Evolutionary conservation across 2,113 vertebrate genomes (phyloP).

Genomic region (Zootoca vivipara): DNA sequence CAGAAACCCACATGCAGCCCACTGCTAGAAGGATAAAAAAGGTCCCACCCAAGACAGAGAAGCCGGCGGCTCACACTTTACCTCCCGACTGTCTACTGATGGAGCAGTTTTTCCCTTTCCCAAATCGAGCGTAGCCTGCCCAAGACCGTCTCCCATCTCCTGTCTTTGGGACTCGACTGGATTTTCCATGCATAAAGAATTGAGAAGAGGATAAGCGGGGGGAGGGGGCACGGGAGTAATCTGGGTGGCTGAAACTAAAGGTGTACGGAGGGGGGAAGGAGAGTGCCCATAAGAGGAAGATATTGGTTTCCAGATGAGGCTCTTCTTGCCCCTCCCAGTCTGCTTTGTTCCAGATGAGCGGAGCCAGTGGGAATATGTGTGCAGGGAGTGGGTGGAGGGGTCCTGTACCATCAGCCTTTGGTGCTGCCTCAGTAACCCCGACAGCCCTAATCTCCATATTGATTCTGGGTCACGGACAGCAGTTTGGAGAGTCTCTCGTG

Average conservation of each 20-base stretch:
- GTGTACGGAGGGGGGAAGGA: too few relatives aligned
- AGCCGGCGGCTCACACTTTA: conserved; percentile 54
- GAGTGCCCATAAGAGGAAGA: conserved; percentile 25
- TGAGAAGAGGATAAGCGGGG: conserved; percentile 29
- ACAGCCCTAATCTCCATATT: conserved; percentile 67
- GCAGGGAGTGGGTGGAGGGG: not conserved
- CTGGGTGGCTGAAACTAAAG: too few relatives aligned
- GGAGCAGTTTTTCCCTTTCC: not conserved
- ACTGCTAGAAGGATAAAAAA: conserved; percentile 34
- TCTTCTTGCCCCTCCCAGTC: conserved; percentile 32
- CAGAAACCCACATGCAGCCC: too few relatives aligned
- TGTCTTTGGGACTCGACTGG: conserved; percentile 4
- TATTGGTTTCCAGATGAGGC: conserved; percentile 29
- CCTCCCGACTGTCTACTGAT: conserved; percentile 55
- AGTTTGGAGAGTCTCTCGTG: conserved; percentile 41
- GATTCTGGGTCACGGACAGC: conserved; percentile 49
- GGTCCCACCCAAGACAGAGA: not conserved
- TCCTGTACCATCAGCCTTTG: conserved; percentile 29
- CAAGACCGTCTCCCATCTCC: conserved; percentile 26
- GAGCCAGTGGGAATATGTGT: conserved; percentile 37
- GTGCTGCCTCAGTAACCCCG: conserved; percentile 63
- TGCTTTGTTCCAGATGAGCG: conserved; percentile 54
- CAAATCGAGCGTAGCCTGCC: accelerated
- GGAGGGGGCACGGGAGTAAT: too few relatives aligned
- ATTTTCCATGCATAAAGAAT: conserved; percentile 25